These are phyloP conservation scores for Drosophila borborema DNA, from an alignment of 2,888 invertebrate species.

Conservation along the genomic window DNA sequence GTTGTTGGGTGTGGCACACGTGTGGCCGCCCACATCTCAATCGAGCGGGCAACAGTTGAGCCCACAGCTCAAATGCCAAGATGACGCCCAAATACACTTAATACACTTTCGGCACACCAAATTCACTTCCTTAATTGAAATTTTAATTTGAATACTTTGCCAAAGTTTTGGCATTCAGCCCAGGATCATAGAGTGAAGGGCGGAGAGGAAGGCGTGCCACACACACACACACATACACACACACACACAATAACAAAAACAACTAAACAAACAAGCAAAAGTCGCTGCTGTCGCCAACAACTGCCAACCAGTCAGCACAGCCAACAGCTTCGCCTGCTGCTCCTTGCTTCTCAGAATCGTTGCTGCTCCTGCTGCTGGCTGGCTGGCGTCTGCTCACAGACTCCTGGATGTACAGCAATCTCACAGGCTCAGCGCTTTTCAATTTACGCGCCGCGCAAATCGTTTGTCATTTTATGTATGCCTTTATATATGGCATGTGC, in stretches of 20 bases:
- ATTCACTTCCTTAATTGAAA: slow-evolving; percentile 81
- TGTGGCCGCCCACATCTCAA: slow-evolving; percentile 52
- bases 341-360: too few species aligned
- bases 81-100: slow-evolving; percentile 78
- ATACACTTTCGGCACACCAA: slow-evolving; percentile 79
- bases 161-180: slow-evolving; percentile 78
- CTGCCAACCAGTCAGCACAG: slow-evolving; percentile 30
- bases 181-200: slow-evolving; percentile 10
- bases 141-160: slow-evolving; percentile 81
- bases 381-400: slow-evolving; percentile 1
- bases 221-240: slow-evolving; percentile 29
- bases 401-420: slow-evolving; percentile 50
- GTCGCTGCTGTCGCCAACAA: slow-evolving; percentile 61
- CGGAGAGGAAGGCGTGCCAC: slow-evolving; percentile 4
- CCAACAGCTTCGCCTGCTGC: slow-evolving; percentile 5
- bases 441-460: slow-evolving; percentile 76
- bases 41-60: slow-evolving; percentile 35
- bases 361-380: neutral
- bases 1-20: slow-evolving; percentile 26
- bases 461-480: slow-evolving; percentile 78
- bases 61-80: slow-evolving; percentile 68
- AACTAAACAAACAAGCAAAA: slow-evolving; percentile 63
- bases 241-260: slow-evolving; percentile 61
- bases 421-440: slow-evolving; percentile 76
- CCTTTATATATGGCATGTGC: slow-evolving; percentile 77